Base-by-base conservation (phyloP, 2,113 vertebrate genomes). In the Geothlypis trichas region DNA sequence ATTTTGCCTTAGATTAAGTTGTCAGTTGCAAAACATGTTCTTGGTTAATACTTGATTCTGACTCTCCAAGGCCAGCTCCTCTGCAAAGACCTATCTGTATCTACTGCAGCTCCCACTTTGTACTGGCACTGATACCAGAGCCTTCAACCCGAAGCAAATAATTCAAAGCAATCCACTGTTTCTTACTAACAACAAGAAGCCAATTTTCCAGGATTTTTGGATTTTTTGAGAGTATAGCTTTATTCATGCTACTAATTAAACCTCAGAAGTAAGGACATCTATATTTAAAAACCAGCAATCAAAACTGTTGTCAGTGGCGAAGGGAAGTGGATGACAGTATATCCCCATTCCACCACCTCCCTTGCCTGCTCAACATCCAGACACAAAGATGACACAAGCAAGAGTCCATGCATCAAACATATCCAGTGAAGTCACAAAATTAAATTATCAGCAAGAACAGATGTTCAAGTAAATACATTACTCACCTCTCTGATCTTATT, bases 61-160 rank as follows among this genome's bases (percentile, higher is more conserved):
- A 72, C 27, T 8, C 24, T 59, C 17, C 12, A 54, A 59, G 61
- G 54, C 15, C 17, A 75, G 33, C 21, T 78, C 26, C 39, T 62
- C n/a, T 77, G 65, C 44, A 68, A 81, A 59, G 18, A 89, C 44
- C 66, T 62, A 9, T 28, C 35, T 41, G 7, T 35, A 63, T 35
- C 21, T 51, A 55, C 42, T 1, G 1, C 59, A 89, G 19, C 16
- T 67, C 76, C 21, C 27, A 51, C 41, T 68, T 65, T 2, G 2
- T 67, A 67, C 12, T 2, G 4, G n/a, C 79, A 33, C 35, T 0
- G 1, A 63, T 27, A 86, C 1, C 3, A 33, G 8, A 59, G 23
- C 35, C 46, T 69, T 71, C 46, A 71, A 71, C 10, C 6, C 3
- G 1, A 80, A 90, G 30, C 19, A 83, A 90, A 16, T 28, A 8